Evolutionary conservation across 2,888 invertebrate species (phyloP).

Genomic region (Drosophila falleni): DNA sequence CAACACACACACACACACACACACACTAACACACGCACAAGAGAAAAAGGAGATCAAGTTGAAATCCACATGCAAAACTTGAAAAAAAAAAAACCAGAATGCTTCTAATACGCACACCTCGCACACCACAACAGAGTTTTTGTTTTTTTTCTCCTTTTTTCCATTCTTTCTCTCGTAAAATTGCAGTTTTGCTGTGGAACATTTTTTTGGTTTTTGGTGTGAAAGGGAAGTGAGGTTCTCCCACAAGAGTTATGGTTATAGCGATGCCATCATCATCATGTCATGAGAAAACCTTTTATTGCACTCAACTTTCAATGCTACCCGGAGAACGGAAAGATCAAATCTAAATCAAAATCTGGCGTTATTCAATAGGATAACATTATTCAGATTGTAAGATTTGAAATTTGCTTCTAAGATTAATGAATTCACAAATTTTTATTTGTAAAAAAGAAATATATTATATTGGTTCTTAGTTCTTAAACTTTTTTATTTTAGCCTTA

Average conservation of each 20-base stretch:
- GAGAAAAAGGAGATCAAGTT: conserved; percentile 7
- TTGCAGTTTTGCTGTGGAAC: conserved; percentile 27
- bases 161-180: conserved; percentile 18
- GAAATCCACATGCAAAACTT: conserved; percentile 1
- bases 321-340: not conserved
- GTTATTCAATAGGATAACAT: not conserved
- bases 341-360: conserved; percentile 4
- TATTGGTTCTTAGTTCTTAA: too few relatives aligned
- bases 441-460: too few relatives aligned
- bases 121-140: conserved; percentile 18
- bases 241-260: conserved; percentile 48
- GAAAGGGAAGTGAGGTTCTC: conserved; percentile 7
- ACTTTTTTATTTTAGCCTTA: too few relatives aligned
- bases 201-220: not conserved
- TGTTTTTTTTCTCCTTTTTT: not conserved
- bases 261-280: conserved; percentile 34
- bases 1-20: conserved; percentile 5
- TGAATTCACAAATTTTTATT: too few relatives aligned
- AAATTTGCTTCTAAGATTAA: not conserved
- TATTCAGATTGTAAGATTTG: not conserved
- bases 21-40: conserved; percentile 13
- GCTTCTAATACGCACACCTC: conserved; percentile 32
- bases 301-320: conserved; percentile 7
- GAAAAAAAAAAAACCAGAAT: not conserved
- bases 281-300: conserved; percentile 27